Evolutionary conservation across 2,113 vertebrate genomes (phyloP), one percentile per base, ranked within the genome.

Genomic region (Actinemys pallida): DNA sequence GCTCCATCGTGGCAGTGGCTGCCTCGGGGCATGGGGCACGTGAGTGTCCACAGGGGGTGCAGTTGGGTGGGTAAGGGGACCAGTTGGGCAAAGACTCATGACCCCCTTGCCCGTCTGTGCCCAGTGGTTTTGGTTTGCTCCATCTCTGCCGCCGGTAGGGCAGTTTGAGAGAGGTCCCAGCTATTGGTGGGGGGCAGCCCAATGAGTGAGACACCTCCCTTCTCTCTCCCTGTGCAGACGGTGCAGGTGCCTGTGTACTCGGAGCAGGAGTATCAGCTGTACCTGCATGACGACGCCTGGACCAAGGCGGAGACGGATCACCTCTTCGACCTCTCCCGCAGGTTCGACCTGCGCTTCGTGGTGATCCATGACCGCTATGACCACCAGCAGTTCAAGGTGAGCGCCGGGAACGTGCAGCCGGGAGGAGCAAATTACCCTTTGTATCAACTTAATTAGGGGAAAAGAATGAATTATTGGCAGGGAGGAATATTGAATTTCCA

Each of bases 281-380:
- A 99, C 97, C 99, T 99, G 69, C 99, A 99, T 3, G 99, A 99
- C 0, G 99, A 99, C 2, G 99, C 99, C 9, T 99, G 99, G 99
- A 99, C 99, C 69, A 99, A 99, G 98, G 99, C 99, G 39, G 99
- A 99, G 98, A 99, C 99, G 2, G 99, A 99, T 96, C 99, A 99
- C 95, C 98, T 99, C 93, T 99, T 99, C 69, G 99, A 99, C 97
- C 98, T 99, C 85, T 99, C 99, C 96, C 99, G 99, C 89, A 99
- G 99, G 49, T 99, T 99, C 62, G 99, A 99, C 96, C 98, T 99
- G 65, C 99, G 99, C 86, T 99, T 99, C 2, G 98, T 99, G 20
- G 99, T 99, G 86, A 99, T 99, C 92, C 99, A 99, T 0, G 99
- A 99, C 95, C 99, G 99, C 87, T 99, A 99, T 2, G 99, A 99